A percentile compares a stretch with the other conserved stretches of the same genome.
Conservation (phyloP, 2,797 vertebrate species). For the Tenualosa thibaudeaui region DNA sequence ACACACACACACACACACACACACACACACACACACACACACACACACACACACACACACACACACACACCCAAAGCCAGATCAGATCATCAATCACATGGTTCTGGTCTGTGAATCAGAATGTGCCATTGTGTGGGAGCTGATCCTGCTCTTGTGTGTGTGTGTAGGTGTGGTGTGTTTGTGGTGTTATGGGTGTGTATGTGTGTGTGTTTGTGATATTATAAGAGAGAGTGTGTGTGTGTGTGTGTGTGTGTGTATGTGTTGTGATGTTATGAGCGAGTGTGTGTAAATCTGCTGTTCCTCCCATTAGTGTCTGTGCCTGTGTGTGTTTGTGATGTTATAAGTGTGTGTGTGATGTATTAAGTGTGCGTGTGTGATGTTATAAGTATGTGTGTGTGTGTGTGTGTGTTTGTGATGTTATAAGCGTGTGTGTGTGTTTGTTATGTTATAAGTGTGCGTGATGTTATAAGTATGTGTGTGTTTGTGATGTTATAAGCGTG, state of each 20-base stretch:
- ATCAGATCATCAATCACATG: neutral
- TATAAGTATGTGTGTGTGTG: neutral
- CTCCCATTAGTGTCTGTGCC: no score
- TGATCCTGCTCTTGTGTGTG: neutral
- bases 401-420: no score
- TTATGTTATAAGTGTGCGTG: no score
- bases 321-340: no score
- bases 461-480: constrained; percentile 57
- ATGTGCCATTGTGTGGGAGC: neutral
- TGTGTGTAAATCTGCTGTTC: neutral
- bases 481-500: no score
- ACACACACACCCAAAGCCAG: neutral
- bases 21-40: neutral
- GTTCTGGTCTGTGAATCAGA: neutral
- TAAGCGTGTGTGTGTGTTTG: no score
- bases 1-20: no score
- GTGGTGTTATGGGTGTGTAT: no score
- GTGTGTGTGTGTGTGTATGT: neutral
- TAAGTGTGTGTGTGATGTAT: no score
- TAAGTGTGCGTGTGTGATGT: no score
- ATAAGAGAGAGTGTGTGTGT: no score
- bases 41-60: neutral
- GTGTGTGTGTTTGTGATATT: constrained; percentile 56
- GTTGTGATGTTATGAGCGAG: no score
- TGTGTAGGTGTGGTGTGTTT: neutral